Conservation (phyloP, 2,113 vertebrate species). For the Scomber colias region DNA sequence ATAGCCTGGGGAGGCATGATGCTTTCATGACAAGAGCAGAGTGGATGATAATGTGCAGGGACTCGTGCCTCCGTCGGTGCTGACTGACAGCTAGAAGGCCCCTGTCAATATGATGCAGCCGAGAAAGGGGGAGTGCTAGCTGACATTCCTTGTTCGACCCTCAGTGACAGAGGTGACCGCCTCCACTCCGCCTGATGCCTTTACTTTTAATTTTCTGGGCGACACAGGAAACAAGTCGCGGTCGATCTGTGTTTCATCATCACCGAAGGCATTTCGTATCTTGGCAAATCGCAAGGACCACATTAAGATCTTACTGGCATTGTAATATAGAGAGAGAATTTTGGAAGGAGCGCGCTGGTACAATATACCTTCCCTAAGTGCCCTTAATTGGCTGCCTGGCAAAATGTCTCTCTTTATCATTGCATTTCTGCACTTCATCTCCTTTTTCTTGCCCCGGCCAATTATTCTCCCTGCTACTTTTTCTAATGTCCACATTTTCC, state of each 20-base stretch:
- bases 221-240: neutral
- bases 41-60: slow-evolving; percentile 57
- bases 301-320: neutral
- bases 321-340: slow-evolving; percentile 15
- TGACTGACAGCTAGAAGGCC: slow-evolving; percentile 71
- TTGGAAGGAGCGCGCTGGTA: slow-evolving; percentile 23
- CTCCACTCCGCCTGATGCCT: slow-evolving; percentile 1
- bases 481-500: slow-evolving; percentile 56
- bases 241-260: slow-evolving; percentile 11
- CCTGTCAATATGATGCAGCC: slow-evolving; percentile 62
- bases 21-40: slow-evolving; percentile 59
- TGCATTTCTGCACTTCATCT: slow-evolving; percentile 44
- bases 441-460: slow-evolving; percentile 44
- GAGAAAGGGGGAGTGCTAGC: slow-evolving; percentile 25
- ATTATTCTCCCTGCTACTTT: slow-evolving; percentile 54
- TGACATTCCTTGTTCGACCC: slow-evolving; percentile 46
- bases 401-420: slow-evolving; percentile 48
- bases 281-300: slow-evolving; percentile 15
- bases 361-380: slow-evolving; percentile 25
- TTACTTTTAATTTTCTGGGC: slow-evolving; percentile 34
- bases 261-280: neutral
- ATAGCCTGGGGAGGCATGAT: slow-evolving; percentile 37
- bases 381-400: slow-evolving; percentile 50
- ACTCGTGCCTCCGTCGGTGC: slow-evolving; percentile 26
- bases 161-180: slow-evolving; percentile 38